Base-by-base conservation (phyloP, 2,888 invertebrate species). In the Agriopis aurantiaria region DNA sequence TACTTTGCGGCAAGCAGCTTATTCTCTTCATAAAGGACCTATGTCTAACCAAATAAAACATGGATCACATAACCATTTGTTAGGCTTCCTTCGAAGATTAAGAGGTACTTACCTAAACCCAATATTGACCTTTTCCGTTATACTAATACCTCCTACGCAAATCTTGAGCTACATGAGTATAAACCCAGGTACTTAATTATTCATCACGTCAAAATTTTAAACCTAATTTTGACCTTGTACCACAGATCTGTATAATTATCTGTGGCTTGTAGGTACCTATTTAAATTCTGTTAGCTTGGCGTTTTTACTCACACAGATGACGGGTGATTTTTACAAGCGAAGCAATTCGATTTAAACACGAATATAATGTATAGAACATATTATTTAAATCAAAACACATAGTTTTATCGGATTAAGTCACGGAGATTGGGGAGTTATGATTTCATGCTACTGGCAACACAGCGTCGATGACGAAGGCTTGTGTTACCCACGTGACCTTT, bases 71-170 rank as follows among this genome's bases (percentile, higher is more conserved):
- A 17, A 14, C 43, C 14, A 17, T 45, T 57, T 7, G 23, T 45
- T 23, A 46, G 58, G 45, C 23, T 58, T 46, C 58, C 43, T 43
- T 57, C 3, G 4, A 43, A 23, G 61, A 43, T 52, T 52, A 62
- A 45, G 33, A 53, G 23, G 11, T 14, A 55, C 56, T 57, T 57
- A 57, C 56, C 58, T 12, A 58, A 58, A 58, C 43, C 58, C 23
- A 46, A 46, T 46, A 57, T 58, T 58, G 58, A 46, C 58, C 45
- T 58, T 58, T 46, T 17, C 49, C 45, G 11, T 52, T 52, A 58
- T 51, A 57, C 43, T 45, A 57, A 57, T 45, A 45, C 11, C 43
- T 46, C 17, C 45, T 57, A 45, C 45, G 46, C 46, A 46, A 58
- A 58, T 58, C 23, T 58, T 23, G 45, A 46, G 46, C 14, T 14